Evolutionary conservation across 2,113 vertebrate species (phyloP), one percentile per base, ranked within the genome.

Genomic region (Benitochromis conjunctus): DNA sequence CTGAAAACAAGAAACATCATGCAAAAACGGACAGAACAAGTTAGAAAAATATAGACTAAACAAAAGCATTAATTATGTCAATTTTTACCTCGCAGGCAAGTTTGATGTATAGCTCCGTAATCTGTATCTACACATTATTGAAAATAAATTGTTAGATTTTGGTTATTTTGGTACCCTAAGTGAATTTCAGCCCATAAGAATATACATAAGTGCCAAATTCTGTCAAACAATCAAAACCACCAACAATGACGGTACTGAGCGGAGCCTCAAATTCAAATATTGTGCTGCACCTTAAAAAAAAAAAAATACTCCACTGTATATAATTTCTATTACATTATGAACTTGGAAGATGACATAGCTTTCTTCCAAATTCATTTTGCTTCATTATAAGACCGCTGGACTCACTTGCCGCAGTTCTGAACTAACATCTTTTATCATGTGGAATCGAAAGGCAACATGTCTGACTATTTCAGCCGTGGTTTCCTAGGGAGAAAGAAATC

Each of bases 401-500:
- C 9, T 29, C 54, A 46, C n/a, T 38, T 69, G 12, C 41, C 26
- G 36, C 12, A 38, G 12, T 34, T 26, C n/a, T 43, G 4, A 54
- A 54, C 53, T 13, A 24, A 9, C 18, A 60, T 83, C 64, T 76
- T 76, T 74, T 60, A 80, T 43, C 31, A n/a, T 29, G 60, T 51
- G 14, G 18, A 86, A 82, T 62, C 4, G 46, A 84, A 81, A 79
- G 51, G 54, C 36, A 86, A 82, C 64, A 55, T 74, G 56, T 90
- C 79, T 55, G 82, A 66, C 89, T 80, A 69, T 77, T 89, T 60
- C 66, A 87, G 77, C 48, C 9, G 7, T 31, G 80, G 34, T 87
- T 89, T 91, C 79, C 84, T 26, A 57, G 13, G 48, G 46, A 87
- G 64, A 85, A 84, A 84, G 48, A 86, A 86, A 92, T 71, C 92